These are phyloP conservation scores for Brachionus rotundiformis DNA, from an alignment of 1,140 invertebrate genomes.

Conservation along the genomic window DNA sequence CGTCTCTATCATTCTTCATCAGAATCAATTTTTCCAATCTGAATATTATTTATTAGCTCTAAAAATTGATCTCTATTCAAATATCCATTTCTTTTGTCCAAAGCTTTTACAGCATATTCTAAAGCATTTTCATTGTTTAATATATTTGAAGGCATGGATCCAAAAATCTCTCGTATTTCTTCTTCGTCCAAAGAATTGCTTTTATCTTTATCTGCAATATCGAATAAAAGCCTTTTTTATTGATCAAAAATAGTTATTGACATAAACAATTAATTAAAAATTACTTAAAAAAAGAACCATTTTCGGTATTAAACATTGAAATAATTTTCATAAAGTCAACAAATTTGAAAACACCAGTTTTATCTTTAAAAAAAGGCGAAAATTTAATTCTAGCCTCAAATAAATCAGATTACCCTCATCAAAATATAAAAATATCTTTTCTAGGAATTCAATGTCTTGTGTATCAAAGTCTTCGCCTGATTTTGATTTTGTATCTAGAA, in stretches of 20 bases:
- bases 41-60: background rate
- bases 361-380: too few species aligned
- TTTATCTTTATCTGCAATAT: background rate
- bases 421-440: background rate
- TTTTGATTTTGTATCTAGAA: background rate
- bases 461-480: background rate
- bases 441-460: background rate
- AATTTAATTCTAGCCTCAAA: background rate
- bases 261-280: background rate
- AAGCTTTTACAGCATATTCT: background rate
- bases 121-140: slow-evolving; percentile 3
- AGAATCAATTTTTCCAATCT: background rate
- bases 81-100: background rate
- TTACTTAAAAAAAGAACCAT: slow-evolving; percentile 1
- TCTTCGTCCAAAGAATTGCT: slow-evolving; percentile 1
- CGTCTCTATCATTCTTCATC: too few species aligned
- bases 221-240: slow-evolving; percentile 11
- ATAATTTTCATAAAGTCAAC: background rate
- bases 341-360: slow-evolving; percentile 10
- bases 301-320: background rate
- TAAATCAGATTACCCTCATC: background rate
- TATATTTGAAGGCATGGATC: background rate
- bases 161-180: slow-evolving; percentile 13
- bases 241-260: slow-evolving; percentile 22
- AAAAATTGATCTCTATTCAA: slow-evolving; percentile 28